A percentile compares a stretch with the other conserved stretches of the same genome.
Conservation (phyloP, 2,113 vertebrate genomes). For the Arothron firmamentum region DNA sequence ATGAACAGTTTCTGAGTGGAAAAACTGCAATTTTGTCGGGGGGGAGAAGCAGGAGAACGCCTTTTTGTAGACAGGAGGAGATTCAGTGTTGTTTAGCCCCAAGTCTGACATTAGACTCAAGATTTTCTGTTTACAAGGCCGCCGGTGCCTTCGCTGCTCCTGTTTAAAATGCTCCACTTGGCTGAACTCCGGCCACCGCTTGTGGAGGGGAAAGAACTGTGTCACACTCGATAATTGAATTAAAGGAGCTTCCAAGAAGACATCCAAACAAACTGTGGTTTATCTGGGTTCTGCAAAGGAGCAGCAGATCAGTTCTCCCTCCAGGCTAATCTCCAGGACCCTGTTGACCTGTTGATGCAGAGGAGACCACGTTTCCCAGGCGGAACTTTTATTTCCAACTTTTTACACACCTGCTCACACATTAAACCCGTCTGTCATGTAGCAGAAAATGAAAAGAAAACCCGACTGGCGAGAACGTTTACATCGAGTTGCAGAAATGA, state of each 20-base stretch:
- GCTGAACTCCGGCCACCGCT: slow-evolving; percentile 40
- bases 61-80: slow-evolving; percentile 31
- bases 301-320: slow-evolving; percentile 1
- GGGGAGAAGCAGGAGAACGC: slow-evolving; percentile 35
- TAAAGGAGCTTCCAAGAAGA: slow-evolving; percentile 6
- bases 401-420: too few relatives aligned
- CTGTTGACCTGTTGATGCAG: too few relatives aligned
- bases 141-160: slow-evolving; percentile 37
- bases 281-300: neutral
- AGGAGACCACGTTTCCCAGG: neutral
- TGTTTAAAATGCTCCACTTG: slow-evolving; percentile 58
- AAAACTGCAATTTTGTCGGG: too few relatives aligned
- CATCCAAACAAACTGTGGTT: neutral
- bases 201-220: slow-evolving; percentile 4
- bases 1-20: slow-evolving; percentile 32
- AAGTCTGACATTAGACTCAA: slow-evolving; percentile 35
- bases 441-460: slow-evolving; percentile 1
- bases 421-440: neutral
- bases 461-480: neutral
- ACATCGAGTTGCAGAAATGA: slow-evolving; percentile 24
- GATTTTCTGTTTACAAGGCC: slow-evolving; percentile 62
- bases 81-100: slow-evolving; percentile 45
- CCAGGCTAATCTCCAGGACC: slow-evolving; percentile 3
- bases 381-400: too few relatives aligned
- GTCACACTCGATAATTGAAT: slow-evolving; percentile 18